These are phyloP conservation scores for Galaxea fascicularis DNA, from an alignment of 92 coral and sea anemone genomes.

Conservation along the genomic window DNA sequence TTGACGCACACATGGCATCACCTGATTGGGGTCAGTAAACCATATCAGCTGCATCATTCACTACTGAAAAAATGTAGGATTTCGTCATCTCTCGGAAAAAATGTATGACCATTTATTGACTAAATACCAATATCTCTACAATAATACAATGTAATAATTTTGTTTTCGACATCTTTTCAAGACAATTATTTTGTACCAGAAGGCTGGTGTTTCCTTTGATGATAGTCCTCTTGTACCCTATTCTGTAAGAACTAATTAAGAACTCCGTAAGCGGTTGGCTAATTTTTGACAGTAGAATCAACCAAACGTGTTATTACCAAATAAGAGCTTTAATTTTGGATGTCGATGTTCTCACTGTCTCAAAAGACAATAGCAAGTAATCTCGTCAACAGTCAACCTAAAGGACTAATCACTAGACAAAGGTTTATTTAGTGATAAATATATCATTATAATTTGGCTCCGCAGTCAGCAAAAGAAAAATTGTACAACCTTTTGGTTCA, in stretches of 20 bases:
- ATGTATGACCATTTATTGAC: constrained; percentile 18
- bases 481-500: constrained; percentile 2
- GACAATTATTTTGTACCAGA: background rate
- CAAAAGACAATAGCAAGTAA: constrained; percentile 13
- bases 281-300: constrained; percentile 19
- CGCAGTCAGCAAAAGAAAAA: background rate
- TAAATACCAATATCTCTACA: constrained; percentile 8
- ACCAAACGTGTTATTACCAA: constrained; percentile 18
- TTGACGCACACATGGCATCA: too few species aligned
- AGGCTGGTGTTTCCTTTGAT: too few species aligned
- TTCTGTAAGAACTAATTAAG: constrained; percentile 17
- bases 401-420: constrained; percentile 7
- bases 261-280: constrained; percentile 20
- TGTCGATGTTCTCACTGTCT: constrained; percentile 6
- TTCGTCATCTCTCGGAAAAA: constrained; percentile 5
- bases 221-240: background rate
- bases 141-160: constrained; percentile 9
- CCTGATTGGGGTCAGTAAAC: too few species aligned
- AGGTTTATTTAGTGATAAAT: constrained; percentile 7
- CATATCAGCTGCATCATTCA: constrained; percentile 4
- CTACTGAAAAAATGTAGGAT: background rate
- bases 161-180: constrained; percentile 9
- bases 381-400: background rate
- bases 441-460: constrained; percentile 9
- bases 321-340: constrained; percentile 13